These are phyloP conservation scores for Perca fluviatilis DNA, from an alignment of 2,113 vertebrate genomes.

Conservation along the genomic window DNA sequence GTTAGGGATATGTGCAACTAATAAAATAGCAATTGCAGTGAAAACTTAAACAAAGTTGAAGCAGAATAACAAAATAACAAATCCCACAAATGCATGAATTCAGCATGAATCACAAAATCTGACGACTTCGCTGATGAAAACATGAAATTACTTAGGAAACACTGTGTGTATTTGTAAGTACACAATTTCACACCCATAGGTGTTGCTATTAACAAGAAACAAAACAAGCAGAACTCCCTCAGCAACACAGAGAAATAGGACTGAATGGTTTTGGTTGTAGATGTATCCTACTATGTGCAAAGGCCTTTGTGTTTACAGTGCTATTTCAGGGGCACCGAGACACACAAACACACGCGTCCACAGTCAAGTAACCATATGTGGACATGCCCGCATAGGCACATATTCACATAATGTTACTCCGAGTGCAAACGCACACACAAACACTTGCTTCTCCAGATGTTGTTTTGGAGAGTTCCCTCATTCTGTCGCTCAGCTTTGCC, in stretches of 20 bases:
- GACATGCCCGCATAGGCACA: constrained; percentile 42
- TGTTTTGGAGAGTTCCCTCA: constrained; percentile 60
- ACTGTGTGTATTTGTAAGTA: not conserved
- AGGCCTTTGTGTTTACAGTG: constrained; percentile 38
- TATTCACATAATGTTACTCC: constrained; percentile 28
- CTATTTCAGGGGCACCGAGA: constrained; percentile 49
- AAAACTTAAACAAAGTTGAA: not conserved
- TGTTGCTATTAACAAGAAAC: not conserved
- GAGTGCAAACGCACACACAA: not conserved
- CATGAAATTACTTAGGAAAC: not conserved
- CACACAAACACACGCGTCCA: constrained; percentile 31
- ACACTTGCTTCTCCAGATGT: constrained; percentile 60
- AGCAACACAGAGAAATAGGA: not conserved
- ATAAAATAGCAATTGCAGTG: not conserved
- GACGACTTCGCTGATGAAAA: not conserved
- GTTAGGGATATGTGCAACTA: not conserved
- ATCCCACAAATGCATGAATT: not conserved
- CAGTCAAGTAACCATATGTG: constrained; percentile 37
- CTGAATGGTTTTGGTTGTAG: constrained; percentile 10
- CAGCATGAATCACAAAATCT: not conserved
- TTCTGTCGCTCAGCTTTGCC: constrained; percentile 38
- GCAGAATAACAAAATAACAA: not conserved
- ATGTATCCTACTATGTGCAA: constrained; percentile 27
- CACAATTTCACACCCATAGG: not conserved
- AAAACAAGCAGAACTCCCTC: constrained; percentile 4